phyloP scores from a whole-genome alignment of 1,140 invertebrate species.

The Micrasema minimum region DNA sequence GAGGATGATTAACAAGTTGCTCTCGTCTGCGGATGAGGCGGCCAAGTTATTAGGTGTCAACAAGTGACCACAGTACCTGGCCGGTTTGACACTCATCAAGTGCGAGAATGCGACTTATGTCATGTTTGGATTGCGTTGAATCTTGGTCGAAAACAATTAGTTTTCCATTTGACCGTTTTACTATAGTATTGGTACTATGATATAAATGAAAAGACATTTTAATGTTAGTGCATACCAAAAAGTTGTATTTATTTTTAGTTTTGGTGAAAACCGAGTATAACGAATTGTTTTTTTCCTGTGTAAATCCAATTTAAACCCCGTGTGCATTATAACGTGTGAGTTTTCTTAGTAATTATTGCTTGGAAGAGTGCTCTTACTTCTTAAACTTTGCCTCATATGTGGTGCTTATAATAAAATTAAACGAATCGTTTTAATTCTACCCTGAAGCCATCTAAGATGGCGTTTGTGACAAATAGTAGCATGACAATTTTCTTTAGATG shows the following conservation, averaged over 20 bases:
- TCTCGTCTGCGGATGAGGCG: slow-evolving; percentile 87
- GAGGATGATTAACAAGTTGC: slow-evolving; percentile 86
- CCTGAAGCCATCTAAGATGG: slow-evolving; percentile 7
- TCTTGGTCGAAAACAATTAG: no score
- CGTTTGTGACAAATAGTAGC: slow-evolving; percentile 16
- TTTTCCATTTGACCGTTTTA: no score
- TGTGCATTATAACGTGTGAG: neutral
- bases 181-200: no score
- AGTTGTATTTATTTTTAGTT: slow-evolving; percentile 1
- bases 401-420: neutral
- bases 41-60: slow-evolving; percentile 88
- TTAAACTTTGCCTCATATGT: slow-evolving; percentile 7
- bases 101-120: slow-evolving; percentile 20
- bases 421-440: neutral
- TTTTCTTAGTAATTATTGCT: slow-evolving; percentile 1
- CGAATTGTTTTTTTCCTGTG: no score
- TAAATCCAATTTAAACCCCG: no score
- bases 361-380: slow-evolving; percentile 15
- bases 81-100: slow-evolving; percentile 34
- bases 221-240: slow-evolving; percentile 5
- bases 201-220: no score
- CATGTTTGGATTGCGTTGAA: slow-evolving; percentile 26
- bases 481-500: slow-evolving; percentile 24
- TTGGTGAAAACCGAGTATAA: neutral
- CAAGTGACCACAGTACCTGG: slow-evolving; percentile 67